Evolutionary conservation across 2,888 invertebrate species (phyloP), one percentile per base, ranked within the genome.

Genomic region (Dusona sp.): DNA sequence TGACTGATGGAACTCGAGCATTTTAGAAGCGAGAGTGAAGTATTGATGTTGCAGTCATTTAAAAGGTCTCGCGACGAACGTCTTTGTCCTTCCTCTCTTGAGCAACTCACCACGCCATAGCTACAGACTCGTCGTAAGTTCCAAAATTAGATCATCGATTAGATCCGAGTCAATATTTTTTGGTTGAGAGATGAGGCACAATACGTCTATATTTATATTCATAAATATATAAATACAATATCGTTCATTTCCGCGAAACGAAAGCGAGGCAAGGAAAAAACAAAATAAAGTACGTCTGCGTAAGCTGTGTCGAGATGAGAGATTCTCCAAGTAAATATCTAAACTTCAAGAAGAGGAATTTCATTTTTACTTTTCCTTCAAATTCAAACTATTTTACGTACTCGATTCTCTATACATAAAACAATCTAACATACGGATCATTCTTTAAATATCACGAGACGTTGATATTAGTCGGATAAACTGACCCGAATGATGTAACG

Each of bases 111-210:
- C 38, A 51, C 51, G 51, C 67, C 78, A 78, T 25, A 29, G 8
- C 67, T 16, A 25, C 51, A 16, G 25, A 67, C 54, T 77, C 61
- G 54, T n/a, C 77, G 13, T 36, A 16, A 29, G 25, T 51, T 70
- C 79, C 79, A 83, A 80, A 79, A 80, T 86, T 86, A 86, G 83
- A 65, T 54, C 70, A 83, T 86, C 83, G 86, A 86, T 86, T 65
- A 70, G 79, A 80, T 86, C 77, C 65, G 54, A 79, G 67, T 73
- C 65, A 67, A 77, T 77, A 45, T 83, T 79, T 68, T n/a, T 48
- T 22, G n/a, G 70, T 19, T 36, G 65, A 45, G 16, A 64, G 57
- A 79, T 22, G 57, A 51, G 72, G 8, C 29, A 36, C 25, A 29
- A 25, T 51, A 33, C 67, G 68, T 67, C 36, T 25, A 38, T 67